Conservation (phyloP, 2,797 vertebrate species). For the Pelodytes ibericus region DNA sequence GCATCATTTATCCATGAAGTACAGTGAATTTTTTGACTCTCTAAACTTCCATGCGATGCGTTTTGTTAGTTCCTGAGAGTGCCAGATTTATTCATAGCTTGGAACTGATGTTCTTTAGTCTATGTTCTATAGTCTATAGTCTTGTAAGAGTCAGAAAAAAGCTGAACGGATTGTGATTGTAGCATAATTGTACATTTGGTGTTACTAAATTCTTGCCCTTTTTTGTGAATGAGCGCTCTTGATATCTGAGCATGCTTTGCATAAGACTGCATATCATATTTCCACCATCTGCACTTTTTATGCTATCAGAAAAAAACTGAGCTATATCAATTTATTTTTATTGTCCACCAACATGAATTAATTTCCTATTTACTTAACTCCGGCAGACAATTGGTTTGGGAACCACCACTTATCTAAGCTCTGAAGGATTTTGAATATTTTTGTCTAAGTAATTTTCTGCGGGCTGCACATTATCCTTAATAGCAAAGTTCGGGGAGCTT, state of each 20-base stretch:
- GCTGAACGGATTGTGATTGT: slow-evolving; percentile 59
- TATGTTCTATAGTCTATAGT: too few relatives aligned
- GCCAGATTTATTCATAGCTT: slow-evolving; percentile 3
- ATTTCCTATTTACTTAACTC: slow-evolving; percentile 32
- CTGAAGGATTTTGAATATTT: too few relatives aligned
- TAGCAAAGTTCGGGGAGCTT: too few relatives aligned
- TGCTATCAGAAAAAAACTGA: slow-evolving; percentile 51
- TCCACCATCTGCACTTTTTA: slow-evolving; percentile 65
- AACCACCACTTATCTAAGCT: too few relatives aligned
- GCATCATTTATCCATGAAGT: too few relatives aligned
- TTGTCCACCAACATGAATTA: slow-evolving; percentile 48
- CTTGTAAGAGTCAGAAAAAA: slow-evolving; percentile 61
- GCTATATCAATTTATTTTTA: slow-evolving; percentile 56
- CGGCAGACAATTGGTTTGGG: too few relatives aligned
- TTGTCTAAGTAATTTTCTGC: too few relatives aligned
- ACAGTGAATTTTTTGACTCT: too few relatives aligned
- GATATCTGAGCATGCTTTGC: slow-evolving; percentile 67
- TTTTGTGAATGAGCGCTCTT: slow-evolving; percentile 65
- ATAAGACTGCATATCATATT: slow-evolving; percentile 62
- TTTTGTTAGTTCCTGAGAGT: neutral
- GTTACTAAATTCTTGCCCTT: slow-evolving; percentile 61
- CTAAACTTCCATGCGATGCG: too few relatives aligned
- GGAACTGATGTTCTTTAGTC: slow-evolving; percentile 5
- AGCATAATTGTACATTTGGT: slow-evolving; percentile 66
- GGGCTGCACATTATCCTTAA: too few relatives aligned